Evolutionary conservation across 2,797 vertebrate genomes (phyloP), one percentile per base, ranked within the genome.

Genomic region (Argya squamiceps): DNA sequence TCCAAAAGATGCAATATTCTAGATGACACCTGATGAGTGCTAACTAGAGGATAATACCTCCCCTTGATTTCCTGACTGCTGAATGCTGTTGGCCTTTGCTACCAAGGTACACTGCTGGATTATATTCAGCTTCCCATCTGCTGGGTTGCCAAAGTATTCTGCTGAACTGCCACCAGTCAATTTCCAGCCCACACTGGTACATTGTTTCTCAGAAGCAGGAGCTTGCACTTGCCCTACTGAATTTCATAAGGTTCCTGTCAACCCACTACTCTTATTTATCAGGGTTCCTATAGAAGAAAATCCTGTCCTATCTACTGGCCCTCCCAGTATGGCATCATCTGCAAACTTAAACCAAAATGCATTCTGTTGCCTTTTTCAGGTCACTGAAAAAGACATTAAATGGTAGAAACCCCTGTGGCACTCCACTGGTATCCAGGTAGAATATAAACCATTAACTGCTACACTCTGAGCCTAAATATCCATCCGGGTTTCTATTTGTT

Each of bases 31-130:
- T 58, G 63, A n/a, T 23, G 30, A 68, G 19, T 26, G 16, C 9
- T 64, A 10, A 71, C 29, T n/a, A 64, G 30, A 88, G 13, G 58
- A 55, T 41, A 75, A 44, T 64, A 59, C 13, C 41, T 43, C 8
- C 29, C n/a, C 26, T 55, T 3, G 0, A 22, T 50, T 58, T 73
- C 60, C 30, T 0, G 0, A 13, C n/a, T 70, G 43, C 36, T 49
- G 23, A 44, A 26, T 80, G 32, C 29, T 63, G n/a, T 32, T 63
- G 30, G 53, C 39, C 11, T 11, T 36, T 67, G 21, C 39, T 62
- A 34, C 62, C 80, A 52, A 37, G 50, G 37, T 26, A 34, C 2
- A 5, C 58, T 55, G 36, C 10, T 71, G 53, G 30, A 19, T 88
- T 46, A 27, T 39, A 71, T 39, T n/a, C 63, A 83, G 44, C 19